Evolutionary conservation across 2,113 vertebrate species (phyloP).

Genomic region (Xenus cinereus): DNA sequence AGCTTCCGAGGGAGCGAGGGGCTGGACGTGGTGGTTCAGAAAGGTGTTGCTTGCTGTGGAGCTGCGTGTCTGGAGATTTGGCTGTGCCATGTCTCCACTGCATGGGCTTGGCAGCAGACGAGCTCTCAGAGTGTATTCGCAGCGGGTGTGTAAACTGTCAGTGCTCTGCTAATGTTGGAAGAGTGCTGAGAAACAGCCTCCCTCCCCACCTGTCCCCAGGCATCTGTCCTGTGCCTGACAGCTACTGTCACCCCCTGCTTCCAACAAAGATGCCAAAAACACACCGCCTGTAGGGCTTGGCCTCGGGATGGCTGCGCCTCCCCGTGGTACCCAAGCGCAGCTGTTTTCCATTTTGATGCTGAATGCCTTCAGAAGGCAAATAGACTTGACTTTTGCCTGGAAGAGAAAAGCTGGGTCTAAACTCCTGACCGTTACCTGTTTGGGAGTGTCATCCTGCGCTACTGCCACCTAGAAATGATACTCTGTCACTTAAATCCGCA

Average conservation of each 20-base stretch:
- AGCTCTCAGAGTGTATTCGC: background rate
- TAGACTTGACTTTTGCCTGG: background rate
- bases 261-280: background rate
- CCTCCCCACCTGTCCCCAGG: background rate
- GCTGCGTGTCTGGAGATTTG: accelerated
- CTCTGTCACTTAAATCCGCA: background rate
- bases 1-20: accelerated
- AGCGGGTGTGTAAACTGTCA: accelerated
- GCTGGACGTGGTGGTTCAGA: background rate
- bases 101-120: background rate
- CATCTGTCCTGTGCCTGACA: background rate
- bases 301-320: background rate
- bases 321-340: accelerated
- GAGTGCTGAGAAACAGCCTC: background rate
- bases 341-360: background rate
- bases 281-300: accelerated
- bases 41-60: accelerated
- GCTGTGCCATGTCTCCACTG: accelerated
- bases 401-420: background rate
- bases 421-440: accelerated
- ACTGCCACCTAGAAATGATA: background rate
- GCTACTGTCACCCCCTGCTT: background rate
- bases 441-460: background rate
- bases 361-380: background rate
- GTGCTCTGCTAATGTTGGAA: background rate